phyloP scores from a whole-genome alignment of 2,888 invertebrate species.

The Drymonia ruficornis region DNA sequence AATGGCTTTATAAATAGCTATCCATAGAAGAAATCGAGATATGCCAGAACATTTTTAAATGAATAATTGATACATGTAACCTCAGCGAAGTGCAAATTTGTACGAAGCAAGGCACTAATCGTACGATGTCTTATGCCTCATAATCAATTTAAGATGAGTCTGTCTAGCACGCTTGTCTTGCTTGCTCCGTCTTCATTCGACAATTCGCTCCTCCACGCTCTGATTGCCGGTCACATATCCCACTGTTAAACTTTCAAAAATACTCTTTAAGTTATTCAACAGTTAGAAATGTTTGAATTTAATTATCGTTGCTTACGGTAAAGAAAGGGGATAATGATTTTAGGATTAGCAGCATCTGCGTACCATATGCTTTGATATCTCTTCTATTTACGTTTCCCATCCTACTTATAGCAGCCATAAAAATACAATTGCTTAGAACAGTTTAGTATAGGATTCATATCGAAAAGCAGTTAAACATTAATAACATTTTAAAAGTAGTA shows the following conservation, averaged over 20 bases:
- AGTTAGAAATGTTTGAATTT: slow-evolving; percentile 3
- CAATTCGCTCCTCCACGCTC: slow-evolving; percentile 4
- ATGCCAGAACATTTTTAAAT: too few species aligned
- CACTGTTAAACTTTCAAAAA: slow-evolving; percentile 2
- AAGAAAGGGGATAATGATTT: not conserved
- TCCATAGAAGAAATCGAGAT: too few species aligned
- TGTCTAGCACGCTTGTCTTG: not conserved
- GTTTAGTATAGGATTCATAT: not conserved
- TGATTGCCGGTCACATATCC: slow-evolving; percentile 2
- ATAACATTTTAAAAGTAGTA: too few species aligned
- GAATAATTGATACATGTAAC: too few species aligned
- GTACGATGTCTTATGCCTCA: too few species aligned
- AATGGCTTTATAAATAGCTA: too few species aligned
- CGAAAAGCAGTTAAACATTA: too few species aligned
- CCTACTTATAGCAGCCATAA: not conserved
- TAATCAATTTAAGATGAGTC: not conserved
- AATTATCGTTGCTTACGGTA: not conserved
- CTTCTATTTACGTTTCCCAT: not conserved
- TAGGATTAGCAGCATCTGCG: not conserved
- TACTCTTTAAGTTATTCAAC: not conserved
- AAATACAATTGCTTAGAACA: not conserved
- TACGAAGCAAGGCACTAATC: too few species aligned
- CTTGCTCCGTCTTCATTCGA: slow-evolving; percentile 1
- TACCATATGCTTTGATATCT: not conserved
- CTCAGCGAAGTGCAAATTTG: too few species aligned